Conservation (phyloP, 1,140 invertebrate species). For the Cydia pomonella region DNA sequence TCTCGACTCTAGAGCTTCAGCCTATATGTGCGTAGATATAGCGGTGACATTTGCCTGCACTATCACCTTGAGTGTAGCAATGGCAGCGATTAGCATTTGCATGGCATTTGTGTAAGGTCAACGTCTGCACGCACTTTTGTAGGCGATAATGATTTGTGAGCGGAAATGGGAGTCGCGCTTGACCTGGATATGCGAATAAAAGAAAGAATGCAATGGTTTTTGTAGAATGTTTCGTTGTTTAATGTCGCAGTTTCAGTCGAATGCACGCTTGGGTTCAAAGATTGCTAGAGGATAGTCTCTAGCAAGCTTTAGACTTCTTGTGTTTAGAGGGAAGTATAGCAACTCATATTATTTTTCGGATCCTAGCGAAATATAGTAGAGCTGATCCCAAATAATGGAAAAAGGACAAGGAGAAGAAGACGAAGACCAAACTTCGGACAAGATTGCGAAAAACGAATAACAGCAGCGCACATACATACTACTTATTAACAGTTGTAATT, state of each 20-base stretch:
- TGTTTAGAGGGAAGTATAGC: no score
- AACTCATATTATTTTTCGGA: no score
- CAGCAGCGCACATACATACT: no score
- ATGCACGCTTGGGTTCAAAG: no score
- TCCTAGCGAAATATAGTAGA: no score
- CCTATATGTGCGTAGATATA: neutral
- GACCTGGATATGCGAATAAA: conserved; percentile 11
- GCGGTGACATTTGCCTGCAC: conserved; percentile 29
- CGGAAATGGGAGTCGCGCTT: neutral
- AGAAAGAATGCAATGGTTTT: neutral
- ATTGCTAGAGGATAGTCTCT: no score
- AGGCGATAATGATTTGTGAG: conserved; percentile 28
- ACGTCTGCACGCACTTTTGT: conserved; percentile 34
- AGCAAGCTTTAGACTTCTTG: no score
- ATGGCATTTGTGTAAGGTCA: conserved; percentile 59
- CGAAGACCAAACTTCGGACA: no score
- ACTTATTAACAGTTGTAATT: no score
- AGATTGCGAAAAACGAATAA: no score
- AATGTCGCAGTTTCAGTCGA: neutral
- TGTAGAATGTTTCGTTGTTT: neutral
- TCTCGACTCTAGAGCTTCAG: neutral
- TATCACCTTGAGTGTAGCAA: conserved; percentile 54
- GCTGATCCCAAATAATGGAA: no score
- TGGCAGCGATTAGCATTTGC: conserved; percentile 62
- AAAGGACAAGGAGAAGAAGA: no score